Evolutionary conservation across 2,113 vertebrate genomes (phyloP), one percentile per base, ranked within the genome.

Genomic region (Strix uralensis): DNA sequence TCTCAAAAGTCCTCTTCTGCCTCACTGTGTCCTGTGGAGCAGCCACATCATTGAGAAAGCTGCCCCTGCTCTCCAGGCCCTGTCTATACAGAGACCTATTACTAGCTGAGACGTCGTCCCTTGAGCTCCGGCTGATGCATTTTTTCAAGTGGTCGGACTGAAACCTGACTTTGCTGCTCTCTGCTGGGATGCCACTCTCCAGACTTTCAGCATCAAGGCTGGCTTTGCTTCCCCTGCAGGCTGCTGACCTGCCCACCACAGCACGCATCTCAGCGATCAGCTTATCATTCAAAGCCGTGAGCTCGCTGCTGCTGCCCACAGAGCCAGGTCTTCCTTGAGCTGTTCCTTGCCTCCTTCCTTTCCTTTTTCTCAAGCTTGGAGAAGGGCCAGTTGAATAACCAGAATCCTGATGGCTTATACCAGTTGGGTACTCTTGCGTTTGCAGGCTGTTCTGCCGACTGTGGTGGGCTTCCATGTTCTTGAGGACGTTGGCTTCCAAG

Each of bases 361-460:
- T 99, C 96, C 99, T 99, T 89, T 98, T 98, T 63, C 98, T 98
- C 92, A 99, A 92, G 88, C 99, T 99, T n/a, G 99, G 99, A n/a
- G 99, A 99, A 63, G 99, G 99, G 3, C 98, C 99, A 3, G 99
- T 99, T 0, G 99, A 99, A 97, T 99, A 99, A 69, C 99, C 99
- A 32, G 99, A 99, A 96, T 99, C 99, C 91, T 99, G 99, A 91
- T 99, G 99, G 98, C 98, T 98, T 65, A 98, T 94, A 36, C 98
- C 95, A 0, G 98, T 98, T 6, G 98, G 96, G 90, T 98, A 99
- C 91, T 99, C 99, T 78, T 98, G 99, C 11, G 98, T 98, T 62
- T 98, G 98, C 89, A 99, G 97, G 97, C 98, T 99, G 97, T 97
- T 98, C 90, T 99, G 98, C 30, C 98, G 96, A 92, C 98, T 98